Conservation (phyloP, 2,113 vertebrate species). For the Ivindomyrus marchei region DNA sequence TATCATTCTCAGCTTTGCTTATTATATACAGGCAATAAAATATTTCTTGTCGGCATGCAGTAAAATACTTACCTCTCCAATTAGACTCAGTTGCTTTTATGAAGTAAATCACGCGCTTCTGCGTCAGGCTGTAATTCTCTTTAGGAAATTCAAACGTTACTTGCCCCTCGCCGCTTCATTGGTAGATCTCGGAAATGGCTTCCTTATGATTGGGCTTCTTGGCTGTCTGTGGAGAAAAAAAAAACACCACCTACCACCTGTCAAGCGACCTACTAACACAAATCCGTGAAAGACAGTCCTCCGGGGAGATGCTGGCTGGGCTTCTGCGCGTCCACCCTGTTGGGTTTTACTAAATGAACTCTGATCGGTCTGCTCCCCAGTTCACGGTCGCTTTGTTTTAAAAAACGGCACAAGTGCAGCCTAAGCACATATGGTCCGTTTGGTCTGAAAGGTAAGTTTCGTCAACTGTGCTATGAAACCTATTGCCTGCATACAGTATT, state of each 20-base stretch:
- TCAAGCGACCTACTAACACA: constrained; percentile 92
- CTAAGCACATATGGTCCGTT: neutral
- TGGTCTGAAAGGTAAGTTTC: neutral
- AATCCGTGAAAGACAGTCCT: constrained; percentile 63
- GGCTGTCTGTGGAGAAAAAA: constrained; percentile 34
- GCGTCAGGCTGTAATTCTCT: neutral
- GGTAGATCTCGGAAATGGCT: constrained; percentile 40
- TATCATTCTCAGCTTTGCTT: neutral
- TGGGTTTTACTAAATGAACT: neutral
- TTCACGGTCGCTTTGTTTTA: neutral
- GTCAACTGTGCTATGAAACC: neutral
- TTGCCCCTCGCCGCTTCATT: constrained; percentile 30
- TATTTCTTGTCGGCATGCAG: neutral
- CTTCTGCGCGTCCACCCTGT: neutral
- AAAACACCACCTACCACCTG: constrained; percentile 44
- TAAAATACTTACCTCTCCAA: neutral
- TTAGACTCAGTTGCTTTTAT: neutral
- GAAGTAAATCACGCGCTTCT: neutral
- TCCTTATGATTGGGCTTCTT: constrained; percentile 41
- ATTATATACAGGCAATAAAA: neutral
- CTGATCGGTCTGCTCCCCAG: neutral
- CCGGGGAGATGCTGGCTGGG: constrained; percentile 32
- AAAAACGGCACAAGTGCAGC: neutral
- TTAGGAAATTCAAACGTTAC: neutral
- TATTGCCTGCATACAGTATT: neutral